These are phyloP conservation scores for Abrostola triplasia DNA, from an alignment of 2,888 invertebrate species.

Conservation along the genomic window DNA sequence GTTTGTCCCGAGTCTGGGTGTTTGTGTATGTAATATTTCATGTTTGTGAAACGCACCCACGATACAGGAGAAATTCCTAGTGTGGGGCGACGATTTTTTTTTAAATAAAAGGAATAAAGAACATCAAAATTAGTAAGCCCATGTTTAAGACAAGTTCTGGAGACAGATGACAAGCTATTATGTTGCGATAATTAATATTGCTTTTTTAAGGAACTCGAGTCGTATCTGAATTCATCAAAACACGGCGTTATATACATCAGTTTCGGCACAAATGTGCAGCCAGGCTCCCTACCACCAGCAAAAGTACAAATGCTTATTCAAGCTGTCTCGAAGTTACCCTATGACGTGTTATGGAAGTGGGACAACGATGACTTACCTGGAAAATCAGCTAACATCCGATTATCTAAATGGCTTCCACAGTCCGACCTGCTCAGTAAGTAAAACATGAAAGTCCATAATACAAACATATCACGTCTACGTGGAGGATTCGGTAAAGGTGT, in stretches of 20 bases:
- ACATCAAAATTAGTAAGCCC: too few relatives aligned
- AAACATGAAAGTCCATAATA: too few relatives aligned
- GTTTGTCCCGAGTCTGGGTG: too few relatives aligned
- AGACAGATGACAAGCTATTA: not conserved
- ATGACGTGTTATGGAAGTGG: constrained; percentile 83
- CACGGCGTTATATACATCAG: constrained; percentile 82
- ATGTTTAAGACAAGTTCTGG: too few relatives aligned
- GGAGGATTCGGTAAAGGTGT: too few relatives aligned
- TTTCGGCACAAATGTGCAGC: constrained; percentile 77
- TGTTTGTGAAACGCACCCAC: too few relatives aligned
- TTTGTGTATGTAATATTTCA: too few relatives aligned
- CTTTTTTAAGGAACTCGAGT: constrained; percentile 68
- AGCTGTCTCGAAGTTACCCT: constrained; percentile 76
- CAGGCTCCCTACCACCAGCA: constrained; percentile 66
- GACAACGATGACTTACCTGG: constrained; percentile 71
- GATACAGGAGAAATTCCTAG: too few relatives aligned
- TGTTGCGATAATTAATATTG: not conserved
- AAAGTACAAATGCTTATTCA: constrained; percentile 65
- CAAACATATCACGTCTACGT: too few relatives aligned
- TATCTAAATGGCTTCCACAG: constrained; percentile 83
- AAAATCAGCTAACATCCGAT: constrained; percentile 72
- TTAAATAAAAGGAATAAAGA: too few relatives aligned
- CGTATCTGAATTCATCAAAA: constrained; percentile 72
- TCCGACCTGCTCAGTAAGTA: constrained; percentile 53
- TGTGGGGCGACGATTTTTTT: too few relatives aligned